These are phyloP conservation scores for Motacilla alba DNA, from an alignment of 2,113 vertebrate species.

Conservation along the genomic window DNA sequence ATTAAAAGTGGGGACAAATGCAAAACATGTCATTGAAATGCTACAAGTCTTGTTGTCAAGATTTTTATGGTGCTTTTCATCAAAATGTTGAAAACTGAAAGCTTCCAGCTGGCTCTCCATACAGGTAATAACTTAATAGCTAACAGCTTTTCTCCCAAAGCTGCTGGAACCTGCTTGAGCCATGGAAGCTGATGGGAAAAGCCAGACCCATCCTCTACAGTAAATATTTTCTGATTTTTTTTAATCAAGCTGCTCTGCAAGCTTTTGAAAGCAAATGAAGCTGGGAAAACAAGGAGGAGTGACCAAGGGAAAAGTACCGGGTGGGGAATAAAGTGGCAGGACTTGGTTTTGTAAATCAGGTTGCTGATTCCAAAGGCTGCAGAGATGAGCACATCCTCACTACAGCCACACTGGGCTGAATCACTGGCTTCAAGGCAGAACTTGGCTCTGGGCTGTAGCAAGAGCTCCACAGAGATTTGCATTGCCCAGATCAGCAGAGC, in stretches of 20 bases:
- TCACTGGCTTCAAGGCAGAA: not conserved
- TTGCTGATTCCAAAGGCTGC: not conserved
- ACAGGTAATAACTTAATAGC: slow-evolving; percentile 62
- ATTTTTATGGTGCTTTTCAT: slow-evolving; percentile 60
- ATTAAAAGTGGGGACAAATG: not conserved
- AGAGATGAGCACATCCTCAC: not conserved
- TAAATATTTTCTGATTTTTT: slow-evolving; percentile 29
- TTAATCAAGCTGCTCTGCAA: not conserved
- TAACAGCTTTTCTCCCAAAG: slow-evolving; percentile 53
- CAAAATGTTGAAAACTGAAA: slow-evolving; percentile 60
- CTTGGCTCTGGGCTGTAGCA: not conserved
- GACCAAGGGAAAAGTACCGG: not conserved
- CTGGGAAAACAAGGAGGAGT: not conserved
- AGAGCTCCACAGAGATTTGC: not conserved
- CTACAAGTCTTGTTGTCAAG: slow-evolving; percentile 22
- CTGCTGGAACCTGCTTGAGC: slow-evolving; percentile 35
- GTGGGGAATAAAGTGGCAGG: not conserved
- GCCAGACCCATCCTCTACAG: not conserved
- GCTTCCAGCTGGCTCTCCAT: slow-evolving; percentile 49
- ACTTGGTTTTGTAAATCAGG: not conserved
- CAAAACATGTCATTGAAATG: slow-evolving; percentile 1
- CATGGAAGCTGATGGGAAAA: slow-evolving; percentile 29
- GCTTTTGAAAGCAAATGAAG: not conserved
- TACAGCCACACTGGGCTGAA: not conserved
- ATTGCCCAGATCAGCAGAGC: not conserved